Base-by-base conservation (phyloP, 2,888 invertebrate genomes). In the Auanema freiburgensis region DNA sequence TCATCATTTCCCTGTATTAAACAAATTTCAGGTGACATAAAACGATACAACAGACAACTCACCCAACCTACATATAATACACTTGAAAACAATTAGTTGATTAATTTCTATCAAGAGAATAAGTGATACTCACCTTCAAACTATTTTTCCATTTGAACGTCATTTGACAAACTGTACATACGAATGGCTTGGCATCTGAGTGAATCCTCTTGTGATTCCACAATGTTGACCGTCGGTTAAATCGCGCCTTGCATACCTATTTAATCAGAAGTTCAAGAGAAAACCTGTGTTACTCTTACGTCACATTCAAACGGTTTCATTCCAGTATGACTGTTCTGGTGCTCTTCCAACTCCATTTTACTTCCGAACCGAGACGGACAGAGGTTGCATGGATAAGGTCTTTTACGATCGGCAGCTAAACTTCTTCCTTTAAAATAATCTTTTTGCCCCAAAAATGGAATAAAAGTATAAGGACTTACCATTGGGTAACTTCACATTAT, bases 121-220 rank as follows among this genome's bases (percentile, higher is more conserved):
- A 51, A 60, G 63, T 50, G 44, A 42, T 10, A 61, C 69, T 59
- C 54, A 76, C 74, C 62, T 74, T 74, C 25, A 69, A 73, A 78
- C 72, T 83, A 59, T 83, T 83, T 61, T 83, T 83, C 83, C 83
- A 83, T 60, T 84, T 84, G 74, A 83, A 84, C 24, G 76, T 78
- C 83, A 81, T 81, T 49, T 79, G 71, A 57, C 83, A 83, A 18
- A 83, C 79, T 43, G 77, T 78, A 61, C 83, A 83, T 40, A 75
- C 74, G 67, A 83, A 83, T 10, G 83, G 83, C 56, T 80, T 80
- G 12, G 79, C 77, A 58, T 82, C 82, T 4, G 74, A 74, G 57
- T 83, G 83, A 57, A 84, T 83, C 18, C 83, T 65, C 56, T 83
- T 83, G 71, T 83, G 83, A 53, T 83, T 83, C 83, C 83, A 83